Percentiles rank a stretch among this genome's conserved stretches.
Evolutionary conservation across 2,113 vertebrate genomes (phyloP).

Genomic region (Canis aureus): DNA sequence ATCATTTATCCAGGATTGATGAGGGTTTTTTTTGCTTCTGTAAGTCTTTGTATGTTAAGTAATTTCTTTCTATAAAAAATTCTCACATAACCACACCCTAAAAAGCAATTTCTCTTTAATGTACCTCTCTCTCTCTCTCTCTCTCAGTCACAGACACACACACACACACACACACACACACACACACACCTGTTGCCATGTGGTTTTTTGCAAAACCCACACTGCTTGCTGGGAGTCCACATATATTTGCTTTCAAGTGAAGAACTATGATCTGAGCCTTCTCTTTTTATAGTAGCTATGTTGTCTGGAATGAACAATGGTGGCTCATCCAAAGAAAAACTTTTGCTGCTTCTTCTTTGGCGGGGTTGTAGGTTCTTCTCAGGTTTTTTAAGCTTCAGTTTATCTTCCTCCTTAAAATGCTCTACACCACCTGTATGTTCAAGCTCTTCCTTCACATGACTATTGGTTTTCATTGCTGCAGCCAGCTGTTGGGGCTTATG

Average conservation of each 20-base stretch:
- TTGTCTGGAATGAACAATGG: slow-evolving; percentile 98
- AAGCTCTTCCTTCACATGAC: slow-evolving; percentile 85
- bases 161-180: slow-evolving; percentile 52
- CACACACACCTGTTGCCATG: slow-evolving; percentile 96
- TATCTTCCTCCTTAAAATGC: slow-evolving; percentile 90
- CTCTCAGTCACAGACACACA: neutral
- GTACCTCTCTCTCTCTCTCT: neutral
- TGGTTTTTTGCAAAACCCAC: slow-evolving; percentile 96
- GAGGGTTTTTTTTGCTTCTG: slow-evolving; percentile 4
- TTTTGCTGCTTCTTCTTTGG: slow-evolving; percentile 93
- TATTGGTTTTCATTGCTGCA: slow-evolving; percentile 76
- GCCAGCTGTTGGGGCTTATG: slow-evolving; percentile 81
- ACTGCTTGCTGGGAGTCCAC: slow-evolving; percentile 97
- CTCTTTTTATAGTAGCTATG: slow-evolving; percentile 94
- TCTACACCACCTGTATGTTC: slow-evolving; percentile 80
- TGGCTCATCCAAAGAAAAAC: slow-evolving; percentile 97
- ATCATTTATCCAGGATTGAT: slow-evolving; percentile 67
- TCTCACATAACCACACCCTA: slow-evolving; percentile 51
- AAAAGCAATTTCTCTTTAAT: slow-evolving; percentile 55
- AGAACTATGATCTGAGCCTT: slow-evolving; percentile 90
- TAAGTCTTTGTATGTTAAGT: slow-evolving; percentile 48
- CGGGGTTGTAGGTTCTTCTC: slow-evolving; percentile 92
- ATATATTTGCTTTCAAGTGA: slow-evolving; percentile 88
- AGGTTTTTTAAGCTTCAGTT: slow-evolving; percentile 91
- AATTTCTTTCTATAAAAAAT: slow-evolving; percentile 57